Conservation (phyloP, 2,888 invertebrate species). For the Fabriciana adippe region DNA sequence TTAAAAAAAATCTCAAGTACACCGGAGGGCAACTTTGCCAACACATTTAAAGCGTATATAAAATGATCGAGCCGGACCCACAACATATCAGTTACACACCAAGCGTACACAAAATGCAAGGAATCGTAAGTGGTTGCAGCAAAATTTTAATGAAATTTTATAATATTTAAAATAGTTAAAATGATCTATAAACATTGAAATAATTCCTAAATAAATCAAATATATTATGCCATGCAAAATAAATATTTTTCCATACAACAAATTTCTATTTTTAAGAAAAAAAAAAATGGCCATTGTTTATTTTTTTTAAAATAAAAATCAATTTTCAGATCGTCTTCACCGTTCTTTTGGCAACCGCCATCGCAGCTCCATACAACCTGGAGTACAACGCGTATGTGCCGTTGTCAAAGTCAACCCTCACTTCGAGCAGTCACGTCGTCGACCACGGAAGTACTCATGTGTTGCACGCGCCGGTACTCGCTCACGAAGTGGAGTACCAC, state of each 20-base stretch:
- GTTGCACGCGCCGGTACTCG: conserved; percentile 46
- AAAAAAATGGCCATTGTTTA: neutral
- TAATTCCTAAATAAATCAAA: neutral
- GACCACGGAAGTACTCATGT: conserved; percentile 60
- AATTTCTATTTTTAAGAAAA: neutral
- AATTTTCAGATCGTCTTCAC: conserved; percentile 51
- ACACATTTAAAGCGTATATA: conserved; percentile 57
- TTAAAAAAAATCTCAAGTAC: conserved; percentile 48
- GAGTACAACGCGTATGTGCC: conserved; percentile 52
- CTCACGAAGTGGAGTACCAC: conserved; percentile 48
- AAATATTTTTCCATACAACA: no score
- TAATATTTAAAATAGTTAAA: neutral
- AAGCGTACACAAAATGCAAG: conserved; percentile 57
- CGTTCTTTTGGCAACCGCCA: conserved; percentile 53
- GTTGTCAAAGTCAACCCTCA: conserved; percentile 54
- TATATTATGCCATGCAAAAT: no score
- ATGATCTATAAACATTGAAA: neutral
- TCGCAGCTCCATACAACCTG: conserved; percentile 51
- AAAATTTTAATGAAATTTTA: neutral
- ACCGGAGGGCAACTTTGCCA: conserved; percentile 55
- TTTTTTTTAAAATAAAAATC: neutral
- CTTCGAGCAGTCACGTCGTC: conserved; percentile 55
- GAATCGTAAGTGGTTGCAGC: conserved; percentile 51
- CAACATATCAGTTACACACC: conserved; percentile 58
- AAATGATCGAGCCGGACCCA: conserved; percentile 49